Percentiles rank a stretch among this genome's conserved stretches.
Evolutionary conservation across 2,113 vertebrate genomes (phyloP).

Genomic region (Ciconia maguari): DNA sequence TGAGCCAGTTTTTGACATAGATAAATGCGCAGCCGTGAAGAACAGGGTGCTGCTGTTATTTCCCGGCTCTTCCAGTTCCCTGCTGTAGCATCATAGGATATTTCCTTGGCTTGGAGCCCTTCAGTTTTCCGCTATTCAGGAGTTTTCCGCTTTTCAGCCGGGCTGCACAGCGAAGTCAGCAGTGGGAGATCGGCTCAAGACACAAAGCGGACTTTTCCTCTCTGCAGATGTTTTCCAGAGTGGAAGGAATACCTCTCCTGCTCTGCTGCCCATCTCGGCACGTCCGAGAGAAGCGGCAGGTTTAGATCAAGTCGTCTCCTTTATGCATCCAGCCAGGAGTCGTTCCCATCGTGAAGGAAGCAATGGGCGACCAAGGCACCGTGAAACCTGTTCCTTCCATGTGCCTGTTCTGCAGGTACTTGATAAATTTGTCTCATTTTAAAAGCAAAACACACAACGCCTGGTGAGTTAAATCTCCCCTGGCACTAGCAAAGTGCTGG

Average conservation of each 20-base stretch:
- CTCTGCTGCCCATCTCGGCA: slow-evolving; percentile 69
- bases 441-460: neutral
- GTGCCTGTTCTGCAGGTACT: neutral
- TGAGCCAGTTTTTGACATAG: neutral
- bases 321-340: slow-evolving; percentile 71
- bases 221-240: slow-evolving; percentile 62
- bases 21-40: too few relatives aligned
- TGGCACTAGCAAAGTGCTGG: neutral
- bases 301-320: slow-evolving; percentile 77
- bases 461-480: neutral
- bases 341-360: slow-evolving; percentile 66
- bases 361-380: neutral
- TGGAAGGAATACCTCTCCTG: slow-evolving; percentile 83
- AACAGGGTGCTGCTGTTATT: neutral
- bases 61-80: neutral
- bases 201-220: neutral
- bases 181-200: neutral
- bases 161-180: neutral
- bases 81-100: neutral
- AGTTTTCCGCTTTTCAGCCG: neutral
- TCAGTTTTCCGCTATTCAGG: neutral
- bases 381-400: neutral
- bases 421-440: neutral
- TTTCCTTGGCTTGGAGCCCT: neutral
- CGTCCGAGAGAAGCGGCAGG: slow-evolving; percentile 73